These are phyloP conservation scores for Piprites chloris DNA, from an alignment of 2,113 vertebrate genomes.

Conservation along the genomic window DNA sequence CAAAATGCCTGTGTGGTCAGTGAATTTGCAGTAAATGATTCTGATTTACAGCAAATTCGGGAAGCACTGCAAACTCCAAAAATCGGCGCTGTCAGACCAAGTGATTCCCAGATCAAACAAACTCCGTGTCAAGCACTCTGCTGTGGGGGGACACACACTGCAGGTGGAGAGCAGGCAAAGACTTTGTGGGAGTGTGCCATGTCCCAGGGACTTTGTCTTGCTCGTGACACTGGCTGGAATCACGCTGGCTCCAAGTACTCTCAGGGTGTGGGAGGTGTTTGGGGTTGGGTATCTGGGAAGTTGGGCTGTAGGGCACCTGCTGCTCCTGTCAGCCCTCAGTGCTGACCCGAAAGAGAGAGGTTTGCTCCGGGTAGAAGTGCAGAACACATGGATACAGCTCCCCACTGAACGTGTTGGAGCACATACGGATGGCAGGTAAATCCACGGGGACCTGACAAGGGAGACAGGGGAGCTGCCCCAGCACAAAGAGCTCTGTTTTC, in stretches of 20 bases:
- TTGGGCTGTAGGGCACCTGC: not conserved
- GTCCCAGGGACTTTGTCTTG: not conserved
- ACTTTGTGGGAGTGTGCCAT: not conserved
- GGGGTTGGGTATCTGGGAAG: not conserved
- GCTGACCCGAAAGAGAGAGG: not conserved
- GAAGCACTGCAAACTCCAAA: not conserved
- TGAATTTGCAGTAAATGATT: not conserved
- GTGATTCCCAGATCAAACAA: not conserved
- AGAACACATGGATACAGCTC: not conserved
- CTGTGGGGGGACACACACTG: not conserved
- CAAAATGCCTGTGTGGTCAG: not conserved
- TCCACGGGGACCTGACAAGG: not conserved
- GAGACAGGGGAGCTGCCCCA: not conserved
- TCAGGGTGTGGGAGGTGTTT: fast-evolving
- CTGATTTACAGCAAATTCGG: not conserved
- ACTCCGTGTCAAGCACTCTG: not conserved
- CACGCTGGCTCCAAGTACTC: not conserved
- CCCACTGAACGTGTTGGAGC: not conserved
- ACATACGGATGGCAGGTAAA: not conserved
- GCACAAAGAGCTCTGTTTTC: not conserved
- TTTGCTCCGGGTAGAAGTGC: not conserved
- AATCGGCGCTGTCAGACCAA: not conserved
- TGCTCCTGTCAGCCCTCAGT: not conserved
- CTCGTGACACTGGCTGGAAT: not conserved
- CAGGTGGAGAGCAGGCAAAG: not conserved